phyloP scores from a whole-genome alignment of 2,888 invertebrate genomes.

The Hypercompe scribonia region DNA sequence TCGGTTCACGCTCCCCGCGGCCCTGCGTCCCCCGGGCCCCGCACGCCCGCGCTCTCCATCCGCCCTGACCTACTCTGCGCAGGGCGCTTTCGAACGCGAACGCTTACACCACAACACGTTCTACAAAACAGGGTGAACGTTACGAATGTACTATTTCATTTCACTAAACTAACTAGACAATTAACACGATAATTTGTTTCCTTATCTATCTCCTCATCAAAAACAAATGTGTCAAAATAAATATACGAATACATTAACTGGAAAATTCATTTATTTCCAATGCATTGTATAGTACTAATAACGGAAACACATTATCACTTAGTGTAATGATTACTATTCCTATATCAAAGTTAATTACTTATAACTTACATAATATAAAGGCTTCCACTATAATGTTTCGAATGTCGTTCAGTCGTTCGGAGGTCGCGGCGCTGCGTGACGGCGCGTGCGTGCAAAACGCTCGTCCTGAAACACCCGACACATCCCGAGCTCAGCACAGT shows the following conservation, averaged over 20 bases:
- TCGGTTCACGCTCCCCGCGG: conserved; percentile 59
- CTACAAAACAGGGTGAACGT: conserved; percentile 32
- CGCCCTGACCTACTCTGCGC: conserved; percentile 65
- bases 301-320: background rate
- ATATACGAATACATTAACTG: background rate
- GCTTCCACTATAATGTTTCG: conserved; percentile 3
- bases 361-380: conserved; percentile 1
- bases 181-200: conserved; percentile 18
- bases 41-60: conserved; percentile 42
- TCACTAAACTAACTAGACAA: conserved; percentile 10
- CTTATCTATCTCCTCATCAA: background rate
- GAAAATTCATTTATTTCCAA: background rate
- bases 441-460: conserved; percentile 26
- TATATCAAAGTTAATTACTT: background rate
- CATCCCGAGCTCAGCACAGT: conserved; percentile 26
- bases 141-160: conserved; percentile 20
- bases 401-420: conserved; percentile 1
- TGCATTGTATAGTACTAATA: background rate
- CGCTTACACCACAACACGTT: conserved; percentile 32
- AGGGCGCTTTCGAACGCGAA: conserved; percentile 51
- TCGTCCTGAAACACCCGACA: conserved; percentile 25
- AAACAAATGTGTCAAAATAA: background rate
- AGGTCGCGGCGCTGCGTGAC: conserved; percentile 23
- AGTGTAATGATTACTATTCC: background rate
- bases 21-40: conserved; percentile 41